These are phyloP conservation scores for Halcyon smyrnensis DNA, from an alignment of 2,797 vertebrate genomes.

Conservation along the genomic window DNA sequence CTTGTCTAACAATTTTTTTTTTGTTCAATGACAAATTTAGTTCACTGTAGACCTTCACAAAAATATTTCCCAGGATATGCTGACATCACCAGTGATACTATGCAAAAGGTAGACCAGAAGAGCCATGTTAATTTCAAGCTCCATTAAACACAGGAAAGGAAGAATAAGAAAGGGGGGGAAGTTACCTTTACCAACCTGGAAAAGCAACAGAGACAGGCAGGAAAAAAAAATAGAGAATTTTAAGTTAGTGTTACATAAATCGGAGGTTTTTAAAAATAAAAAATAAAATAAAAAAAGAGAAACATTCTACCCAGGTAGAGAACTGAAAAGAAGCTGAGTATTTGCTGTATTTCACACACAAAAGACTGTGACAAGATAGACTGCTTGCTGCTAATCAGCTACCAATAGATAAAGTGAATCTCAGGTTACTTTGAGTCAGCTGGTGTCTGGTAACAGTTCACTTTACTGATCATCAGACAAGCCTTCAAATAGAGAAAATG, in stretches of 20 bases:
- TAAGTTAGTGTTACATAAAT: background rate
- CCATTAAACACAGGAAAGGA: constrained; percentile 40
- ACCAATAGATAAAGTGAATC: constrained; percentile 35
- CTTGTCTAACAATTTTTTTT: constrained; percentile 8
- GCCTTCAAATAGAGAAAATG: background rate
- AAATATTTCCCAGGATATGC: constrained; percentile 33
- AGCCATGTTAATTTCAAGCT: constrained; percentile 59
- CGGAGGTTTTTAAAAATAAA: background rate
- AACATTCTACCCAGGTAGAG: background rate
- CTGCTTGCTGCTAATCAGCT: background rate
- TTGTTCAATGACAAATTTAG: background rate
- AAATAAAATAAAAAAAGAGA: background rate
- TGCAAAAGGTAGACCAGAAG: constrained; percentile 9
- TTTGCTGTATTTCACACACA: background rate
- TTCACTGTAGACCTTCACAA: background rate
- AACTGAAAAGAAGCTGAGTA: background rate
- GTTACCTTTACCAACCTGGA: background rate
- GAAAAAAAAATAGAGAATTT: background rate
- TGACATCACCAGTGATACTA: constrained; percentile 27
- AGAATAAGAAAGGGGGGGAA: background rate
- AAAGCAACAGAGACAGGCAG: background rate
- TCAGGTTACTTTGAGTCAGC: constrained; percentile 33
- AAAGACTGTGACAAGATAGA: background rate
- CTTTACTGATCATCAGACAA: background rate
- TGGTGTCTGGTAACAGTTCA: constrained; percentile 36